phyloP scores from a whole-genome alignment of 2,113 vertebrate genomes.

The Lycocorax pyrrhopterus region DNA sequence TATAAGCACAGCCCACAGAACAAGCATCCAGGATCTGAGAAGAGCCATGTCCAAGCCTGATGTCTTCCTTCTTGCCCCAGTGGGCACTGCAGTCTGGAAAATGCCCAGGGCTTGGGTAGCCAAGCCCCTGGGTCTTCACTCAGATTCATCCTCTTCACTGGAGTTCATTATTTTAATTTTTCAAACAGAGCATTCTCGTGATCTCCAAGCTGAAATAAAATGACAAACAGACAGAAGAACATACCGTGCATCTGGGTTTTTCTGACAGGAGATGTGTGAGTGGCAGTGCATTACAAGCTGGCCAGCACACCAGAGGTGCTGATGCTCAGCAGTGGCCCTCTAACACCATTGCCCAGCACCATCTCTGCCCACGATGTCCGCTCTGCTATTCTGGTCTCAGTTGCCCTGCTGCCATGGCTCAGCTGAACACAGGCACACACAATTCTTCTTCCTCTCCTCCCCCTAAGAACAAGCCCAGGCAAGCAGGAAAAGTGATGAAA shows the following conservation, averaged over 20 bases:
- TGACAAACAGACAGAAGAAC: background rate
- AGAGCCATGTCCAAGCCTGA: background rate
- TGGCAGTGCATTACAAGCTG: background rate
- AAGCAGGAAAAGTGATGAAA: background rate
- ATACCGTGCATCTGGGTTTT: rapidly evolving
- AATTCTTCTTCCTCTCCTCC: background rate
- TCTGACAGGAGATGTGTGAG: background rate
- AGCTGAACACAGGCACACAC: rapidly evolving
- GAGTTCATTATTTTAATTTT: background rate
- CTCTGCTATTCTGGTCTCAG: background rate
- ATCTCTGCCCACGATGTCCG: rapidly evolving
- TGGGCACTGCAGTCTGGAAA: background rate
- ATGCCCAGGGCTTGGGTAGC: background rate
- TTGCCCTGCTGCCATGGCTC: background rate
- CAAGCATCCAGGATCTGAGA: background rate
- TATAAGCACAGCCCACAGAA: background rate
- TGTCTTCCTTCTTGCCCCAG: background rate
- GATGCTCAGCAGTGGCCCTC: background rate
- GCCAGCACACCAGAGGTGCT: background rate
- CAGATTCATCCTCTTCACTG: background rate
- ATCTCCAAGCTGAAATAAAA: background rate
- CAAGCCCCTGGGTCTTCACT: rapidly evolving
- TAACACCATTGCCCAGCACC: background rate
- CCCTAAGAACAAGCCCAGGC: background rate
- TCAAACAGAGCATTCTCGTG: background rate